phyloP scores from a whole-genome alignment of 2,797 vertebrate species.

The Moxostoma hubbsi region DNA sequence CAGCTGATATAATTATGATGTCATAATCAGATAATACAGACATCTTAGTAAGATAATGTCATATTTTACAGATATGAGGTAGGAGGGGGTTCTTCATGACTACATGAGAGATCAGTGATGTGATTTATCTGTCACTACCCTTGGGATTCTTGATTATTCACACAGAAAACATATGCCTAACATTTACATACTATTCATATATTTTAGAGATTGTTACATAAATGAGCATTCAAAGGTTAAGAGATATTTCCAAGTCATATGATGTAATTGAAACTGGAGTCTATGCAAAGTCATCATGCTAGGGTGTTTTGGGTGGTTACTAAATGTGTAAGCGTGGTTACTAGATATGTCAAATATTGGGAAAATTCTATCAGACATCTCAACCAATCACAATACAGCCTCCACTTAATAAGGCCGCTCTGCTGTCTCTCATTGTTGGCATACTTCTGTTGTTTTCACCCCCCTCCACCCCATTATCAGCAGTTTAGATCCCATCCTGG shows the following conservation, averaged over 20 bases:
- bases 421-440: too few relatives aligned
- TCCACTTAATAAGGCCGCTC: too few relatives aligned
- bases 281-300: too few relatives aligned
- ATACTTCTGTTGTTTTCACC: too few relatives aligned
- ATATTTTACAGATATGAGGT: conserved; percentile 27
- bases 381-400: too few relatives aligned
- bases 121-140: conserved; percentile 20
- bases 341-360: too few relatives aligned
- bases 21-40: conserved; percentile 39
- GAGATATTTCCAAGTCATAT: too few relatives aligned
- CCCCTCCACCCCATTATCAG: too few relatives aligned
- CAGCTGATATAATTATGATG: conserved; percentile 43
- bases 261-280: too few relatives aligned
- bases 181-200: conserved; percentile 15
- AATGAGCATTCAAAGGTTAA: not conserved
- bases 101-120: conserved; percentile 13
- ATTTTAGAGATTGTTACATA: conserved; percentile 11
- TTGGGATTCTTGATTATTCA: not conserved
- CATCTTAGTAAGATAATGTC: conserved; percentile 30
- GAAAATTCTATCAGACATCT: too few relatives aligned
- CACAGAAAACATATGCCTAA: not conserved
- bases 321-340: too few relatives aligned
- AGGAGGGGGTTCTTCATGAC: conserved; percentile 15
- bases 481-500: too few relatives aligned
- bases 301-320: not conserved